Base-by-base conservation (phyloP, 2,797 vertebrate genomes). In the Falco columbarius region DNA sequence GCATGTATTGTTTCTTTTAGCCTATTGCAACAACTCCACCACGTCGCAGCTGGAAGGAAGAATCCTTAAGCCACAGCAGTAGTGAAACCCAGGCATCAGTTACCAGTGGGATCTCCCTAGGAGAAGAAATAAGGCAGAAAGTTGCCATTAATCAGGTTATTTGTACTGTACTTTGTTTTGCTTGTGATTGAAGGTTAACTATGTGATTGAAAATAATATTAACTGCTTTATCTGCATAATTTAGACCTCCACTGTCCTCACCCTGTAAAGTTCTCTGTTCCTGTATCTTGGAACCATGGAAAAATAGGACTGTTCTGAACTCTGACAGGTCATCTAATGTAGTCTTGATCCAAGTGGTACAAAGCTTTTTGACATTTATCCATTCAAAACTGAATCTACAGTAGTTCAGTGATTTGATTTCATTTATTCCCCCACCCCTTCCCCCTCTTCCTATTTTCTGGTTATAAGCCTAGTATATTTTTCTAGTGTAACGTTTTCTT, bases 91-190 rank as follows among this genome's bases (percentile, higher is more conserved):
- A 82, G 34, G 59, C 84, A 3, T 97, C 96, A 0, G 66, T 24
- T 15, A 26, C 90, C 92, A 97, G 96, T 10, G 95, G 94, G 21
- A 26, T 97, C 23, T 97, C 97, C 58, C 81, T 96, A 12, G 97
- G 97, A 77, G 97, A 97, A 89, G 89, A 62, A 3, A 97, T 96
- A 34, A 58, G 81, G 15, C 96, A 82, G 47, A 70, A 73, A 29
- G 46, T 75, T 23, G n/a, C 93, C 0, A 4, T 49, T 36, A 84
- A 49, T 47, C 80, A 84, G 97, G 98, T 98, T 98, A 94, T 23
- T 56, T 30, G 32, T 6, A 3, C 40, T 23, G 38, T 38, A 44
- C 29, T 70, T 23, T 40, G 1, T 14, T 3, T 26, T 71, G 6
- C 21, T 49, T 11, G 15, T 36, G 34, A 0, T 7, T 32, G 51